These are phyloP conservation scores for Cephus pulcher DNA, from an alignment of 2,888 invertebrate species.

Conservation along the genomic window DNA sequence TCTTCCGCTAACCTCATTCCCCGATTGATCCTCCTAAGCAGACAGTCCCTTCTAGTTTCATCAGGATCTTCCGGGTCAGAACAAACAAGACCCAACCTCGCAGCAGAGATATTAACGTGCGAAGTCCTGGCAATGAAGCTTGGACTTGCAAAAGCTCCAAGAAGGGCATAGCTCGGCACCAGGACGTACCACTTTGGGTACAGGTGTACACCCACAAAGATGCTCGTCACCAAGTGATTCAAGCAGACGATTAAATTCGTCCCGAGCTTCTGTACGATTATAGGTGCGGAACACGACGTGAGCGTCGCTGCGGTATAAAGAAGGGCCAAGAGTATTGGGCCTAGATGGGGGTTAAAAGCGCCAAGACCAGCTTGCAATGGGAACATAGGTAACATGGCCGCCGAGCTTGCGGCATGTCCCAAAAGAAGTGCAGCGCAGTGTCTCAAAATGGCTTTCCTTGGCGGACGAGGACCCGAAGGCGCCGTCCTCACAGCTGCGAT, in stretches of 20 bases:
- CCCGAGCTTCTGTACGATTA: slow-evolving; percentile 69
- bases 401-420: slow-evolving; percentile 74
- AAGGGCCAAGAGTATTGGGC: slow-evolving; percentile 59
- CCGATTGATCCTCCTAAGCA: slow-evolving; percentile 56
- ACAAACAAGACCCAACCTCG: slow-evolving; percentile 54
- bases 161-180: slow-evolving; percentile 55
- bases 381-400: slow-evolving; percentile 74
- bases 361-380: slow-evolving; percentile 69
- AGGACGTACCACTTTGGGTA: slow-evolving; percentile 60
- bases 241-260: slow-evolving; percentile 66
- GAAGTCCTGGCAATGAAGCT: slow-evolving; percentile 55
- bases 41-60: slow-evolving; percentile 58
- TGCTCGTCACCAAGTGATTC: slow-evolving; percentile 53
- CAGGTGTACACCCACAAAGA: slow-evolving; percentile 58
- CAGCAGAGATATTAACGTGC: slow-evolving; percentile 57
- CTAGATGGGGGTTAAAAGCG: slow-evolving; percentile 67
- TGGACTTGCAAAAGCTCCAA: slow-evolving; percentile 53
- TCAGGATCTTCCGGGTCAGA: slow-evolving; percentile 61
- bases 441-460: slow-evolving; percentile 54
- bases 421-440: slow-evolving; percentile 66
- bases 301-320: slow-evolving; percentile 53
- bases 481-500: slow-evolving; percentile 69
- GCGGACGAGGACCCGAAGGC: slow-evolving; percentile 58
- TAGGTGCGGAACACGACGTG: slow-evolving; percentile 65
- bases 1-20: slow-evolving; percentile 60